Conservation (phyloP, 2,113 vertebrate genomes). For the Eupsittula cactorum region DNA sequence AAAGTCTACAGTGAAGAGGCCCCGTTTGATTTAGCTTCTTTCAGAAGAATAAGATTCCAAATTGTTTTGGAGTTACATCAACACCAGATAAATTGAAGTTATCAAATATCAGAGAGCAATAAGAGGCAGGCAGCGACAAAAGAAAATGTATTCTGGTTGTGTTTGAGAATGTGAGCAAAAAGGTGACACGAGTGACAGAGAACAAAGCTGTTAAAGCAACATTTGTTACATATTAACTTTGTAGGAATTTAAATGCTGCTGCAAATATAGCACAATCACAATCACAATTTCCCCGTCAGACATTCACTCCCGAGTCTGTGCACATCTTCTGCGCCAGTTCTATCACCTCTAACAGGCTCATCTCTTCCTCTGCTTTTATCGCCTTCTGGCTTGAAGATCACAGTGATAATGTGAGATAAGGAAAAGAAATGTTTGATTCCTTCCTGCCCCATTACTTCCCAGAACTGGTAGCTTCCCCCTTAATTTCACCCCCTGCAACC, state of each 20-base stretch:
- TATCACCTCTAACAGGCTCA: background rate
- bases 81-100: background rate
- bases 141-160: background rate
- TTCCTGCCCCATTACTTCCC: background rate
- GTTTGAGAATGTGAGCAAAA: background rate
- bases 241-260: background rate
- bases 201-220: background rate
- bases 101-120: background rate
- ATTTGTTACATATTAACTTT: background rate
- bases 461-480: accelerated
- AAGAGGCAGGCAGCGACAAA: background rate
- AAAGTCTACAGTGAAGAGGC: background rate
- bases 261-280: background rate
- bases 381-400: background rate
- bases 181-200: background rate
- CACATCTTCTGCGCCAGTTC: background rate
- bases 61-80: background rate
- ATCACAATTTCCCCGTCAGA: background rate
- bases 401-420: background rate
- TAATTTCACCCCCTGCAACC: background rate
- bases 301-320: background rate
- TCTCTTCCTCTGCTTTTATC: background rate
- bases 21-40: background rate
- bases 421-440: background rate
- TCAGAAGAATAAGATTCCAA: background rate